Conservation (phyloP, 2,888 invertebrate genomes). For the Drosophila buzzatii region DNA sequence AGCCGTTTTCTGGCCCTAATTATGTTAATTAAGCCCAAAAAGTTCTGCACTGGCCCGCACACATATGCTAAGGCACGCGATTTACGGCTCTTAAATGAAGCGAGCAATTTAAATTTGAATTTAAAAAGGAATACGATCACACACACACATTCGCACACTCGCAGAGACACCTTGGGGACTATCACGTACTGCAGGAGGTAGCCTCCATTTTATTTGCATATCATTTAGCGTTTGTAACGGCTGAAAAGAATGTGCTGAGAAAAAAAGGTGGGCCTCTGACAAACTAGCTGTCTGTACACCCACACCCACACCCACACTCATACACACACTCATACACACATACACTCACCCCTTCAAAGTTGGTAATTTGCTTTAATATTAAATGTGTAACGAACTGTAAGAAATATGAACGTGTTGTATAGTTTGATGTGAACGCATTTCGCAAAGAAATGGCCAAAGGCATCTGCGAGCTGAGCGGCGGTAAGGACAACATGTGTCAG, state of each 20-base stretch:
- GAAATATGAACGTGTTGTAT: slow-evolving; percentile 76
- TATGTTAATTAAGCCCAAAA: slow-evolving; percentile 68
- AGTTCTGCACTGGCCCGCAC: slow-evolving; percentile 29
- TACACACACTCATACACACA: background rate
- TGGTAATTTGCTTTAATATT: slow-evolving; percentile 79
- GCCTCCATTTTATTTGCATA: slow-evolving; percentile 76
- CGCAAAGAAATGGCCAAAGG: slow-evolving; percentile 13
- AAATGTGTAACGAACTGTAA: slow-evolving; percentile 80
- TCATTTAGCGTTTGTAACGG: slow-evolving; percentile 67
- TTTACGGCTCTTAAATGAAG: slow-evolving; percentile 65
- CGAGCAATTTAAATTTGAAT: slow-evolving; percentile 77
- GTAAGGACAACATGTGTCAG: slow-evolving; percentile 6
- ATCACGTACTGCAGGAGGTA: slow-evolving; percentile 39
- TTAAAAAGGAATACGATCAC: slow-evolving; percentile 51
- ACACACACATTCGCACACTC: slow-evolving; percentile 1
- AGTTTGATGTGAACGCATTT: slow-evolving; percentile 78
- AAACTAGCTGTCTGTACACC: slow-evolving; percentile 59
- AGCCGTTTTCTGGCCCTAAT: slow-evolving; percentile 46
- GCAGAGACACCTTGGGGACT: slow-evolving; percentile 10
- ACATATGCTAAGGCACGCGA: slow-evolving; percentile 47
- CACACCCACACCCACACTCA: background rate
- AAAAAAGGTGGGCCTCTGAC: slow-evolving; percentile 50
- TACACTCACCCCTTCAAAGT: slow-evolving; percentile 24
- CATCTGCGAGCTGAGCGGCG: background rate
- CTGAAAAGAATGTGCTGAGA: slow-evolving; percentile 53